phyloP scores from a whole-genome alignment of 2,888 invertebrate genomes.

The Norana najaformis region DNA sequence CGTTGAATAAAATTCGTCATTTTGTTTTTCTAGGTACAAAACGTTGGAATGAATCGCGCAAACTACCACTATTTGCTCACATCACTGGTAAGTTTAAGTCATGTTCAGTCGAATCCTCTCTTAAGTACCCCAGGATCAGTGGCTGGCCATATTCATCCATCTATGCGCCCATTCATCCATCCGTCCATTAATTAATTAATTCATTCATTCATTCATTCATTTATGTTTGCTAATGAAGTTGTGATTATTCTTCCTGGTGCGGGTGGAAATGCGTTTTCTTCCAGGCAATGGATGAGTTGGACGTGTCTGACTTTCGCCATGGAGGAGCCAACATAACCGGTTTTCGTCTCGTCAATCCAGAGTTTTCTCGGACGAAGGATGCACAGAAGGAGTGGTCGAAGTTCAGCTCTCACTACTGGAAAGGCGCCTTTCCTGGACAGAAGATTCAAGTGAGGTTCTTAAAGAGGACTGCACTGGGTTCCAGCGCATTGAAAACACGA shows the following conservation, averaged over 20 bases:
- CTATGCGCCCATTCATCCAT: too few species aligned
- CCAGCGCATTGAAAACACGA: neutral
- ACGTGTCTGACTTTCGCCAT: conserved; percentile 89
- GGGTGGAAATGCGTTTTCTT: too few species aligned
- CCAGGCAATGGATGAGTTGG: conserved; percentile 86
- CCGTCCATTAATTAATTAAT: too few species aligned
- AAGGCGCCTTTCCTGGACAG: conserved; percentile 76
- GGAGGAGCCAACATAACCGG: conserved; percentile 94
- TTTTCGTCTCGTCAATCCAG: conserved; percentile 84
- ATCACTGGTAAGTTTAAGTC: conserved; percentile 54
- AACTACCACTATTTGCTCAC: conserved; percentile 59
- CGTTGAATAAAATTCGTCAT: too few species aligned
- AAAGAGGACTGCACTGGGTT: neutral
- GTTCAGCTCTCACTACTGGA: conserved; percentile 75
- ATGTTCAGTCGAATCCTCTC: neutral
- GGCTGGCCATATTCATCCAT: neutral
- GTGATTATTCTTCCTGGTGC: too few species aligned
- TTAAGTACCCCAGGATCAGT: neutral
- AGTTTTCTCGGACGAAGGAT: conserved; percentile 51
- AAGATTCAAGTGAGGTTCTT: conserved; percentile 75
- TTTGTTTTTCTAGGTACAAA: conserved; percentile 51
- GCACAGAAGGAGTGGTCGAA: conserved; percentile 80
- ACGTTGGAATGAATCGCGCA: conserved; percentile 61
- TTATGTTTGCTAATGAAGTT: too few species aligned
- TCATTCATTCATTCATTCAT: too few species aligned